phyloP scores from a whole-genome alignment of 1,140 invertebrate species.

The Drosophila mayri region DNA sequence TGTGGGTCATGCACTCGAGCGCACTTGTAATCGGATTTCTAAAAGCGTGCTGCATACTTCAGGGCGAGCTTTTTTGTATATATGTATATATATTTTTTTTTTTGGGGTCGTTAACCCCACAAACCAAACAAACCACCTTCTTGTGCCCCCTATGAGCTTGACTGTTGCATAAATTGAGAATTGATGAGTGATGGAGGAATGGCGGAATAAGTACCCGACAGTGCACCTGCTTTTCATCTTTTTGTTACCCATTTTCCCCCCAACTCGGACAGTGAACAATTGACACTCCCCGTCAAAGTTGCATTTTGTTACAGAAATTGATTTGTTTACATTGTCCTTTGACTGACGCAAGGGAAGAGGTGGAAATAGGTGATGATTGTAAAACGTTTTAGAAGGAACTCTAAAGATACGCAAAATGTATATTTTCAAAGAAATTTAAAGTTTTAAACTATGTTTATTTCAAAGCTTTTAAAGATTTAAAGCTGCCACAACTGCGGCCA shows the following conservation, averaged over 20 bases:
- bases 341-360: background rate
- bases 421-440: background rate
- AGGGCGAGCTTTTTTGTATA: conserved; percentile 34
- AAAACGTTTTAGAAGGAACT: background rate
- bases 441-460: background rate
- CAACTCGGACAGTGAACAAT: conserved; percentile 11
- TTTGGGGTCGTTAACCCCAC: conserved; percentile 71
- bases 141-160: conserved; percentile 9
- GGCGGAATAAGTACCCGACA: background rate
- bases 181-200: background rate
- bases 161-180: conserved; percentile 52
- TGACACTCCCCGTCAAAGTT: conserved; percentile 7
- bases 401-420: background rate
- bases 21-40: conserved; percentile 75
- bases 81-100: background rate
- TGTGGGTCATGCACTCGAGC: conserved; percentile 72
- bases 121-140: conserved; percentile 6
- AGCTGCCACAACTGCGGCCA: no score
- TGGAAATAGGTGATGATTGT: background rate
- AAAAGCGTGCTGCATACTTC: conserved; percentile 74
- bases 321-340: conserved; percentile 4
- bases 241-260: background rate
- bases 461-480: background rate
- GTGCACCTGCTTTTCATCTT: conserved; percentile 17
- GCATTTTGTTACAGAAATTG: background rate